Base-by-base conservation (phyloP, 2,113 vertebrate species). In the Tetrax tetrax region DNA sequence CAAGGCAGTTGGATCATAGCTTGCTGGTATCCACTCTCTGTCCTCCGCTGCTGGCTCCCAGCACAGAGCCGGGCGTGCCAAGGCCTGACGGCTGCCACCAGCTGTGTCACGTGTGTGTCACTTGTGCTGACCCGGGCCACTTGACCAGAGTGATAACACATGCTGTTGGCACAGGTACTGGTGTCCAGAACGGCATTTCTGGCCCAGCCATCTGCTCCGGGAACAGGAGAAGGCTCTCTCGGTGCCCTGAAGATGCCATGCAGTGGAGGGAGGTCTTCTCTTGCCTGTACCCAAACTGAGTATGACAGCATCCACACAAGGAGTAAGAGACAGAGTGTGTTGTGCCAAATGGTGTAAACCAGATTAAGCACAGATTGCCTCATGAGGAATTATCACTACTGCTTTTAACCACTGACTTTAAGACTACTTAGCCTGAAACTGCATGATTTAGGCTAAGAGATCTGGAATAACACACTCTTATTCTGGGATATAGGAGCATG, bases 31-130 rank as follows among this genome's bases (percentile, higher is more conserved):
- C 25, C 22, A 8, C 11, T 27, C 18, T 41, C 27, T n/a, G 24
- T 16, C 37, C 31, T n/a, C 18, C 1, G 2, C 25, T 21, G 7
- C 27, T 8, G 1, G 3, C 19, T 37, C 38, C 29, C 10, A 1
- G 60, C 31, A 18, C 5, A 13, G 12, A 54, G 4, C 45, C 47
- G 78, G 66, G 29, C 29, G 21, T 1, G 5, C 18, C 24, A 29
- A 53, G 0, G 1, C 38, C 47, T 31, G 23, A n/a, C 0, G 4
- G 37, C 53, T 69, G 48, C 29, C 56, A 48, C 54, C 9, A 1
- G 4, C 27, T 23, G 28, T 35, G 22, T 41, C 45, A 83, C 6
- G 1, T 35, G 20, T 27, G 54, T 35, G 37, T 59, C 8, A 2
- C 33, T 45, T 64, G 27, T 75, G 37, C 33, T 47, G 28, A 69